Percentiles rank a stretch among this genome's conserved stretches.
Conservation (phyloP, 2,797 vertebrate species). For the Falco biarmicus region DNA sequence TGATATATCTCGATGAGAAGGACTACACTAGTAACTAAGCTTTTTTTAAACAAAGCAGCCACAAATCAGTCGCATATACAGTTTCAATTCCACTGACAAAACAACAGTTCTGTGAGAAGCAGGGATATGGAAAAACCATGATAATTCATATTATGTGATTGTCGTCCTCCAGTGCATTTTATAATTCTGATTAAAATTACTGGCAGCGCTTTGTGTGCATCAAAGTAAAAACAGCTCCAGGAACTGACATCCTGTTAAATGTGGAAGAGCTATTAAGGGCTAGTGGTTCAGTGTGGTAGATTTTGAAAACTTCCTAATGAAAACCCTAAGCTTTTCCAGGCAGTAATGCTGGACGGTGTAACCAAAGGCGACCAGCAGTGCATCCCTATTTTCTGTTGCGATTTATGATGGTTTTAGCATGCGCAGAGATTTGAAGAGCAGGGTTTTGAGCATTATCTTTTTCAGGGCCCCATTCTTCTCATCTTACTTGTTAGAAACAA, state of each 20-base stretch:
- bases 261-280: constrained; percentile 60
- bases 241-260: constrained; percentile 72
- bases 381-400: background rate
- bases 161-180: background rate
- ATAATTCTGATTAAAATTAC: constrained; percentile 65
- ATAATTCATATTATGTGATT: constrained; percentile 42
- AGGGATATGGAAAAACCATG: background rate
- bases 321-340: constrained; percentile 29
- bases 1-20: background rate
- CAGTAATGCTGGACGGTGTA: background rate
- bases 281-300: constrained; percentile 58
- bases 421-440: background rate
- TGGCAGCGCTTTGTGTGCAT: constrained; percentile 61
- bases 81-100: background rate
- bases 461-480: background rate
- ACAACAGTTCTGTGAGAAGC: background rate
- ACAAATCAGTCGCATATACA: background rate
- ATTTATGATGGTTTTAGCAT: background rate
- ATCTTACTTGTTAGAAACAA: constrained; percentile 5
- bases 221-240: constrained; percentile 66
- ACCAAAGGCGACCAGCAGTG: background rate
- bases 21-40: background rate
- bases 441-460: background rate
- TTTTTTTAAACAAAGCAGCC: constrained; percentile 25
- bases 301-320: constrained; percentile 64